Base-by-base conservation (phyloP, 2,888 invertebrate genomes). In the Alitta virens region DNA sequence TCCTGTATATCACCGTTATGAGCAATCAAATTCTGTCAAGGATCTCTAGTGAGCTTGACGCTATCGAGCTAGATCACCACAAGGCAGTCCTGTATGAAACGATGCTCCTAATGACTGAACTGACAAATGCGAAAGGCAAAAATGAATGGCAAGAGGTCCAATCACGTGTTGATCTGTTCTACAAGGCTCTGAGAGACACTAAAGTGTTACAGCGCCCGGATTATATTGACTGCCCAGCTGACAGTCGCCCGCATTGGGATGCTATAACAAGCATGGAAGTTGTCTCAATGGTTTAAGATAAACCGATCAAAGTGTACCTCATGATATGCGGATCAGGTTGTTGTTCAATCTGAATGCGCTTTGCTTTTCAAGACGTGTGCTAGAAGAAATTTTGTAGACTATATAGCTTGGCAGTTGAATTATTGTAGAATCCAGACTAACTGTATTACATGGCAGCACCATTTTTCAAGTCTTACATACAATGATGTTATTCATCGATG, bases 51-150 rank as follows among this genome's bases (percentile, higher is more conserved):
- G 56, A 42, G 14, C 18, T 24, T 25, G 38, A 25, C 27, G 12
- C 18, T 2, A 56, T 56, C 9, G 38, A 18, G n/a, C 51, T 55
- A 23, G 60, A 63, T 26, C 56, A 63, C 12, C 60, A 63, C 55
- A 60, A 60, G 23, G 60, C 56, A 3, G 60, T 52, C 2, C 23
- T 63, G 25, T 63, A 42, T 24, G 63, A 63, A 24, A 40, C 42
- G 16, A 27, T 56, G 26, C 42, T 63, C 21, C 50, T 63, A 21
- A 38, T 63, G 9, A 46, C 42, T n/a, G 63, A 63, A 27, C 12
- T 24, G 21, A 38, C 23, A 5, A 25, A 27, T 16, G 43, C 54
- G 1, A 42, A 51, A 23, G 26, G 14, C 12, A 26, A 43, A 1
- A 21, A 24, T 18, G 18, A 57, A 9, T 51, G 18, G 25, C 3